Evolutionary conservation across 2,797 vertebrate species (phyloP).

Genomic region (Huso huso): DNA sequence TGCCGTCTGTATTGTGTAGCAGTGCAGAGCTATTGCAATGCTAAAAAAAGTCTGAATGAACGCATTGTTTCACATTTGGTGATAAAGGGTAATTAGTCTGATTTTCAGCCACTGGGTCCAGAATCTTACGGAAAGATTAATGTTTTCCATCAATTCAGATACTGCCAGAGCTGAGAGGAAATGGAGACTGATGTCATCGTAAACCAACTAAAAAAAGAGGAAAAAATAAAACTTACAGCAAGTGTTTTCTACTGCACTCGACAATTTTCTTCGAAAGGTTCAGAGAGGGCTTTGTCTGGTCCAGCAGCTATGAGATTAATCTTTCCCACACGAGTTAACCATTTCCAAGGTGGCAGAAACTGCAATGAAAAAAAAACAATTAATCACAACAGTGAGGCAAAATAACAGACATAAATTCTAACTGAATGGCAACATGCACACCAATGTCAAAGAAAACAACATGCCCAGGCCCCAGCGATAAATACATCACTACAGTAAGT

Average conservation of each 20-base stretch:
- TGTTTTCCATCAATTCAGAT: constrained; percentile 28
- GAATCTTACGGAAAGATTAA: constrained; percentile 28
- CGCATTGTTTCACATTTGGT: constrained; percentile 35
- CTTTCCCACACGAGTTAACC: background rate
- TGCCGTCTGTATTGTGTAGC: constrained; percentile 4
- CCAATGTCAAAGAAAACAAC: too few relatives aligned
- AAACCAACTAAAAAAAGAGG: constrained; percentile 4
- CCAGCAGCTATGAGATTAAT: background rate
- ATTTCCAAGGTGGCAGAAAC: too few relatives aligned
- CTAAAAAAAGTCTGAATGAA: constrained; percentile 27
- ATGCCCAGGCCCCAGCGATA: too few relatives aligned
- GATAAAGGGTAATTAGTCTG: constrained; percentile 39
- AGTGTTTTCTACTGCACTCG: background rate
- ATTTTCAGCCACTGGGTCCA: constrained; percentile 22
- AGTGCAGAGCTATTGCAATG: constrained; percentile 27
- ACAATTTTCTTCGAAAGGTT: background rate
- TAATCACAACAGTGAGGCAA: too few relatives aligned
- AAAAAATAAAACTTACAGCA: constrained; percentile 6
- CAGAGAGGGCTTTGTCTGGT: background rate
- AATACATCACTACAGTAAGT: too few relatives aligned
- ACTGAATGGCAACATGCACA: too few relatives aligned
- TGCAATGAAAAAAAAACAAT: too few relatives aligned
- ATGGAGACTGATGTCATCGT: constrained; percentile 10
- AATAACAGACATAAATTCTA: too few relatives aligned
- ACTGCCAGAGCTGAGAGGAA: constrained; percentile 5